phyloP scores from a whole-genome alignment of 2,888 invertebrate genomes.

The Syritta pipiens region DNA sequence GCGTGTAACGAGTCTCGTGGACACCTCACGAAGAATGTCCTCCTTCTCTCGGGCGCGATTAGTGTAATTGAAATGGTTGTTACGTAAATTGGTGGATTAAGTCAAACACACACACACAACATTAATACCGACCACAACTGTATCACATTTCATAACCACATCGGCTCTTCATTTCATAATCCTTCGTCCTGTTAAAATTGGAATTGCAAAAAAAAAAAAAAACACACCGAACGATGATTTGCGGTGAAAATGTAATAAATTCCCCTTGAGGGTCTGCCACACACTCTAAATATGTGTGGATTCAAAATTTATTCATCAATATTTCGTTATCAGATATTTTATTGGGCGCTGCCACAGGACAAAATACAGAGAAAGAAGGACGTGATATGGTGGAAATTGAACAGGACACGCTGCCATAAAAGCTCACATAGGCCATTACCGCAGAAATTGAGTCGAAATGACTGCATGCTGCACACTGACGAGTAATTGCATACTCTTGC shows the following conservation, averaged over 20 bases:
- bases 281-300: constrained; percentile 2
- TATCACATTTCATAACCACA: constrained; percentile 12
- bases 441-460: constrained; percentile 39
- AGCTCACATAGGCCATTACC: constrained; percentile 37
- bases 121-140: background rate
- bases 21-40: too few relatives aligned
- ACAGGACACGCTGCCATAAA: constrained; percentile 28
- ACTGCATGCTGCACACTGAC: constrained; percentile 47
- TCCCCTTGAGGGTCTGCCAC: background rate
- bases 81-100: constrained; percentile 24
- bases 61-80: constrained; percentile 23
- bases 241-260: constrained; percentile 49
- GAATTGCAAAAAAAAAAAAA: constrained; percentile 18
- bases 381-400: constrained; percentile 14
- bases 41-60: too few relatives aligned
- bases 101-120: too few relatives aligned
- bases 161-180: constrained; percentile 25
- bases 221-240: constrained; percentile 44
- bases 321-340: constrained; percentile 50
- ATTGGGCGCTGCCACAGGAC: constrained; percentile 2
- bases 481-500: constrained; percentile 20
- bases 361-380: background rate
- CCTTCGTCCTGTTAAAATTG: constrained; percentile 10
- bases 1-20: too few relatives aligned
- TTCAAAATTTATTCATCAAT: constrained; percentile 54